These are phyloP conservation scores for Heliconius congener DNA, from an alignment of 1,140 invertebrate species.

Conservation along the genomic window DNA sequence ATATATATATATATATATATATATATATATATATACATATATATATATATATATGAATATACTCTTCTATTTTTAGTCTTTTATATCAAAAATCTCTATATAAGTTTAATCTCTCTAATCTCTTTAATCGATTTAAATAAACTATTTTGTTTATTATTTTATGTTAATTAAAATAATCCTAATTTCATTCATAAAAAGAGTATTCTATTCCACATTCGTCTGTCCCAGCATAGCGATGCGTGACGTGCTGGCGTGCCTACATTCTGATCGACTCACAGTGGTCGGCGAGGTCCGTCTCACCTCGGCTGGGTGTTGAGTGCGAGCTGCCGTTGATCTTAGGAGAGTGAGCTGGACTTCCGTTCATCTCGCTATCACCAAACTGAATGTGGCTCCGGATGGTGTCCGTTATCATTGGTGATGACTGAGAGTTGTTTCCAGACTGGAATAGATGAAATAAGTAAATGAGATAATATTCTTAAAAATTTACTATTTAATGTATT, in stretches of 20 bases:
- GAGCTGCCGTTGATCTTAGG: slow-evolving; percentile 72
- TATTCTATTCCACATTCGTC: slow-evolving; percentile 42
- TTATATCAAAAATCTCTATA: no score
- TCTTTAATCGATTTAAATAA: neutral
- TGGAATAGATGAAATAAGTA: slow-evolving; percentile 45
- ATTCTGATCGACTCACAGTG: slow-evolving; percentile 74
- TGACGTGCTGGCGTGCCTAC: slow-evolving; percentile 65
- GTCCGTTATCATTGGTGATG: slow-evolving; percentile 70
- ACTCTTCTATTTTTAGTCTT: no score
- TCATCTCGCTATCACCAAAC: slow-evolving; percentile 67
- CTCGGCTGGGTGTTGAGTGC: slow-evolving; percentile 72
- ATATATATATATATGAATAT: no score
- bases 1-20: no score
- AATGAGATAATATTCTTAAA: neutral
- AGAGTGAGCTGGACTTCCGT: slow-evolving; percentile 63
- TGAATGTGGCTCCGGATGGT: slow-evolving; percentile 77
- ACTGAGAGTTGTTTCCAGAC: slow-evolving; percentile 50
- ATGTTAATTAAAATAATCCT: neutral
- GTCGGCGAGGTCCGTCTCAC: slow-evolving; percentile 69
- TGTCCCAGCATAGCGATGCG: slow-evolving; percentile 30
- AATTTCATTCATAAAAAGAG: neutral
- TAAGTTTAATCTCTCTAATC: no score
- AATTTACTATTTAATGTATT: no score
- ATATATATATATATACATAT: no score
- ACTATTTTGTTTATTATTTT: neutral